phyloP scores from a whole-genome alignment of 2,113 vertebrate species.

The Ameiurus melas region DNA sequence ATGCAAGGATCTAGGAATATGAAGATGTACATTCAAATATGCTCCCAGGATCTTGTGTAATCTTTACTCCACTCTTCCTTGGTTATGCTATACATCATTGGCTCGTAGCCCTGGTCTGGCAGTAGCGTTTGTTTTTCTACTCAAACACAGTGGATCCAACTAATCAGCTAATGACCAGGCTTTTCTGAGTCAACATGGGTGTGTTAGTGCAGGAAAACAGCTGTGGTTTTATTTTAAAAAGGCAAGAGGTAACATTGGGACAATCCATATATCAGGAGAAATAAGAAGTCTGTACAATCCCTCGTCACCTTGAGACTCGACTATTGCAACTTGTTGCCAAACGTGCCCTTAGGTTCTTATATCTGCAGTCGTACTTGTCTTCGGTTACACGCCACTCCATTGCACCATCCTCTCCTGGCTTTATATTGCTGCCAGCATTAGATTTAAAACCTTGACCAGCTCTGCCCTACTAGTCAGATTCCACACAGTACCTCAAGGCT shows the following conservation, averaged over 20 bases:
- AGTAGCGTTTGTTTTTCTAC: not conserved
- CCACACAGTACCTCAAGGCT: not conserved
- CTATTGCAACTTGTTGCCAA: not conserved
- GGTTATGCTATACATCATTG: not conserved
- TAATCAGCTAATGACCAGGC: not conserved
- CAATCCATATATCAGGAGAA: not conserved
- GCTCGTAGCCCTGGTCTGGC: not conserved
- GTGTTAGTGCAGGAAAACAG: not conserved
- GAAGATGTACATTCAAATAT: not conserved
- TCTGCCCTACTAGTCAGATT: constrained; percentile 2
- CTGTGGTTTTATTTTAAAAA: not conserved
- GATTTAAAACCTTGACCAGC: constrained; percentile 11
- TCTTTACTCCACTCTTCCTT: not conserved
- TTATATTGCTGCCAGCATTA: not conserved
- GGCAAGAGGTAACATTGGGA: not conserved
- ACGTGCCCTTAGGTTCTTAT: not conserved
- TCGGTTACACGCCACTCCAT: not conserved
- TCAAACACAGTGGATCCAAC: not conserved
- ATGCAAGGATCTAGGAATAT: not conserved
- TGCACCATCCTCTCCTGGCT: not conserved
- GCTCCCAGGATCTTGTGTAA: not conserved
- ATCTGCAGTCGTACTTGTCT: not conserved
- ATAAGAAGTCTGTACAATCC: not conserved
- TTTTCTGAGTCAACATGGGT: constrained; percentile 20
- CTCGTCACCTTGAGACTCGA: not conserved